Evolutionary conservation across 92 coral and sea anemone species (phyloP), one percentile per base, ranked within the genome.

Genomic region (Porites evermanni): DNA sequence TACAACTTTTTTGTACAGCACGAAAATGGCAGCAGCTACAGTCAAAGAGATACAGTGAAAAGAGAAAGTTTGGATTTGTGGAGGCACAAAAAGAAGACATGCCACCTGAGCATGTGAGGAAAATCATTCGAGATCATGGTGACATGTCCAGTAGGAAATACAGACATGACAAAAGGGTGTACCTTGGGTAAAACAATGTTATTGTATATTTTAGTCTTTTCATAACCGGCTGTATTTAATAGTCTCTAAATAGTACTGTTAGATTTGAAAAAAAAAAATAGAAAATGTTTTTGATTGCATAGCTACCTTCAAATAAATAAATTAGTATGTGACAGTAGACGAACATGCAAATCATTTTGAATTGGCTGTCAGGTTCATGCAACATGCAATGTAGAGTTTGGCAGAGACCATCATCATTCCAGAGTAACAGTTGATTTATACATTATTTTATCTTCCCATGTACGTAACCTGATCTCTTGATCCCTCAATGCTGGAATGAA

Each of bases 1-100:
- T 56, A 2, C 16, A n/a, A 44, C 2, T 6, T 72, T 83, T 61
- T 24, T 70, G 21, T 78, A 13, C 66, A 97, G 99, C 99, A 76
- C 98, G 99, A 13, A 97, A 97, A 95, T 97, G 99, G 99, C 99
- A 97, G 88, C 99, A 97, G 80, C 92, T 97, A 9, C 99, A 97
- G 89, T 97, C 99, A 67, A 97, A 95, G 60, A 93, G 99, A 11
- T 97, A 97, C 92, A 97, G 99, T 54, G 99, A 97, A 84, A 97
- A 95, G 89, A 89, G 99, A 68, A 97, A 97, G 79, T 97, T 97
- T 93, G 99, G 99, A 19, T 97, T 97, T 93, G 99, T 97, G 70
- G 99, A 95, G 86, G 99, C 99, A 67, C 99, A 97, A 79, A 97
- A 97, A 71, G 99, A 97, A 84, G 99, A 97, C 87, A 97, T 97